phyloP scores from a whole-genome alignment of 2,888 invertebrate species.

The Caenorhabditis sp. region DNA sequence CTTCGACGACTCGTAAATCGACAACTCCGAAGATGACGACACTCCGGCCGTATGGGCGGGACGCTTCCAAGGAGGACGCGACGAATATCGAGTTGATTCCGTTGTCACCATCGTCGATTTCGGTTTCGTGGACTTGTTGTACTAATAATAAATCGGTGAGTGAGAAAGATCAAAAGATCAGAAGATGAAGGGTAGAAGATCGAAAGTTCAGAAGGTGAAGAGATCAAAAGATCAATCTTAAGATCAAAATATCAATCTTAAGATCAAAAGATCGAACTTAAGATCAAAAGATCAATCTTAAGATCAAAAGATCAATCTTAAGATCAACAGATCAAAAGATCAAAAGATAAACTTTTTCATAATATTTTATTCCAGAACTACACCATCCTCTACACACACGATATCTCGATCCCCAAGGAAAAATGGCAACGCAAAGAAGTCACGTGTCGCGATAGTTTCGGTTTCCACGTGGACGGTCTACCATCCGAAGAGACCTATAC shows the following conservation, averaged over 20 bases:
- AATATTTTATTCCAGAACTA: conserved; percentile 76
- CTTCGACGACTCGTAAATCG: conserved; percentile 65
- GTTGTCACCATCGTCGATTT: conserved; percentile 74
- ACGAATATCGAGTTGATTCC: conserved; percentile 77
- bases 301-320: too few relatives aligned
- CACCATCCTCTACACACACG: conserved; percentile 77
- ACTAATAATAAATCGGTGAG: conserved; percentile 79
- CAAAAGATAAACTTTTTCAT: too few relatives aligned
- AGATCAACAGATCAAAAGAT: too few relatives aligned
- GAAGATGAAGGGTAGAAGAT: too few relatives aligned
- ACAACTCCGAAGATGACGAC: conserved; percentile 68
- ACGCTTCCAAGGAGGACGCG: conserved; percentile 69
- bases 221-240: too few relatives aligned
- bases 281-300: too few relatives aligned
- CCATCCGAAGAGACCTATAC: conserved; percentile 77
- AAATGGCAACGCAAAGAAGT: conserved; percentile 74
- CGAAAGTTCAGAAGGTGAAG: too few relatives aligned
- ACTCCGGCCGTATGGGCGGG: conserved; percentile 44
- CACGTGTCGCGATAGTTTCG: conserved; percentile 77
- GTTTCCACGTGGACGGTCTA: conserved; percentile 66
- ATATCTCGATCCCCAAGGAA: conserved; percentile 69
- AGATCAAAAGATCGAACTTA: too few relatives aligned
- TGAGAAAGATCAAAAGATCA: too few relatives aligned
- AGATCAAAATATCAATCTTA: too few relatives aligned
- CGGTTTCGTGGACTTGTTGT: conserved; percentile 81